Percentiles rank a stretch among this genome's conserved stretches.
Evolutionary conservation across 92 coral and sea anemone species (phyloP).

Genomic region (Epizoanthus stellaris): DNA sequence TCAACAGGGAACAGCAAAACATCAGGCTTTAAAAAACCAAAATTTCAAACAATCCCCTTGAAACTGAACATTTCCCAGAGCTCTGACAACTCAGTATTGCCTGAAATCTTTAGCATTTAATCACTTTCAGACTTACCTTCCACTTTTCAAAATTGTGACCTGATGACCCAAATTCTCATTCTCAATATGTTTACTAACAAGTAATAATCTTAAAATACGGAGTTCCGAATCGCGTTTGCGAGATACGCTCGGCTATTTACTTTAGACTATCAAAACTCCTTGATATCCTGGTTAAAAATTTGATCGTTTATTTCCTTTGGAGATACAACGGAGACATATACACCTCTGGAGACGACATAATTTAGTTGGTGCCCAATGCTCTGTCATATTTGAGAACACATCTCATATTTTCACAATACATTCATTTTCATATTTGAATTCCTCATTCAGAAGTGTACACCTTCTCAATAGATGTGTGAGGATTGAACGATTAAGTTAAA

Average conservation of each 20-base stretch:
- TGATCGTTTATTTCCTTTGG: constrained; percentile 49
- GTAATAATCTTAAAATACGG: constrained; percentile 2
- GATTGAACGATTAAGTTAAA: constrained; percentile 49
- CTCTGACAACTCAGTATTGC: constrained; percentile 7
- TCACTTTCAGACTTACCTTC: constrained; percentile 5
- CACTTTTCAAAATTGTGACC: constrained; percentile 59
- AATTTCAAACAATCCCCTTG: constrained; percentile 44
- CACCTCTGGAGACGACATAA: constrained; percentile 37
- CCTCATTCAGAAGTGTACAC: constrained; percentile 39
- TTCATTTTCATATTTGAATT: constrained; percentile 13
- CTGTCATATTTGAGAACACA: constrained; percentile 33
- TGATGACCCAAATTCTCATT: constrained; percentile 61
- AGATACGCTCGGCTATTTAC: constrained; percentile 40
- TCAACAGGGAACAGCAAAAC: constrained; percentile 53
- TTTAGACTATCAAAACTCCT: constrained; percentile 63
- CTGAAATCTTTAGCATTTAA: neutral
- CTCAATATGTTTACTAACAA: constrained; percentile 46
- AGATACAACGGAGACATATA: constrained; percentile 32
- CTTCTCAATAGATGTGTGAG: constrained; percentile 41
- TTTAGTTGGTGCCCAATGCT: constrained; percentile 37
- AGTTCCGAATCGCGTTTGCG: constrained; percentile 18
- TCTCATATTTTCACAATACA: constrained; percentile 10
- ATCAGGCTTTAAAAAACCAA: constrained; percentile 37
- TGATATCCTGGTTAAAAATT: constrained; percentile 66
- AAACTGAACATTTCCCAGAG: constrained; percentile 18